Conservation (phyloP, 2,797 vertebrate species). For the Triplophysa bombifrons region DNA sequence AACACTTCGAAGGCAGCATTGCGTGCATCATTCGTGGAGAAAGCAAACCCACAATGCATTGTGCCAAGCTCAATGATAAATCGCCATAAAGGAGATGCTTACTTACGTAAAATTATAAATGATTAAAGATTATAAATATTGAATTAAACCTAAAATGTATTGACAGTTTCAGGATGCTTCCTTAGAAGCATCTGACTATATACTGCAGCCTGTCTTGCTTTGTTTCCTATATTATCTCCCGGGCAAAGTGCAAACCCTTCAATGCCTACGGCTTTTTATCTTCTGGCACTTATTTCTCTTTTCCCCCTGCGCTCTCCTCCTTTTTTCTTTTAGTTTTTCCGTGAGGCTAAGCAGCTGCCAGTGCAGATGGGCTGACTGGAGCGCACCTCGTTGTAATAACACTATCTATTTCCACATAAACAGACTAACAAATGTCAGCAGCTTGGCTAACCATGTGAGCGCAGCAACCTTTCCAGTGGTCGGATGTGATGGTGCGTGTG, state of each 20-base stretch:
- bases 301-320: not conserved
- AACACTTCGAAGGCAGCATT: not conserved
- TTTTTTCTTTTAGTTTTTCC: constrained; percentile 34
- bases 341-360: constrained; percentile 65
- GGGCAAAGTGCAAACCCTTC: constrained; percentile 25
- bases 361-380: constrained; percentile 67
- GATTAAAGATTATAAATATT: not conserved
- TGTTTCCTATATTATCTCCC: constrained; percentile 32
- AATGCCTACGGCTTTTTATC: constrained; percentile 43
- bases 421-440: constrained; percentile 60
- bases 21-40: too few relatives aligned
- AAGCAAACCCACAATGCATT: not conserved
- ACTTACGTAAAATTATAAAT: too few relatives aligned
- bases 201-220: not conserved
- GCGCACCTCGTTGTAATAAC: constrained; percentile 58
- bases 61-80: not conserved
- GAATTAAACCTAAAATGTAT: not conserved
- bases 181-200: not conserved
- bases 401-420: constrained; percentile 66
- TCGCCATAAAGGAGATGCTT: too few relatives aligned
- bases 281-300: constrained; percentile 37
- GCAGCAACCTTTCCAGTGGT: constrained; percentile 46
- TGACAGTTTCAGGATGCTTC: not conserved
- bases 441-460: constrained; percentile 56
- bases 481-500: constrained; percentile 8